phyloP scores from a whole-genome alignment of 2,797 vertebrate genomes.

The Hippopotamyrus pictus region DNA sequence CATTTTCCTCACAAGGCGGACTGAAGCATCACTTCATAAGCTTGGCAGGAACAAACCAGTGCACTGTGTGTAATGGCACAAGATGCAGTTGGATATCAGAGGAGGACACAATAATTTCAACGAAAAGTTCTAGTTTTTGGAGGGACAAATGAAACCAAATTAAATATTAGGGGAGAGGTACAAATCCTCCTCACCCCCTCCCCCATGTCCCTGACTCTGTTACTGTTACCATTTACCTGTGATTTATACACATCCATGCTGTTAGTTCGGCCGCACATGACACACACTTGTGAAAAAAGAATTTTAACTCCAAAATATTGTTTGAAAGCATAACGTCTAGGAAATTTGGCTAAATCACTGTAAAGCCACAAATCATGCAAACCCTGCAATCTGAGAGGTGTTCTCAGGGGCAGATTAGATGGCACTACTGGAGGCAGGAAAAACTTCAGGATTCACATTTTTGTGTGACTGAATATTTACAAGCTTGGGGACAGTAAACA shows the following conservation, averaged over 20 bases:
- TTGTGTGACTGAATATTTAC: neutral
- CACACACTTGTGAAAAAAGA: neutral
- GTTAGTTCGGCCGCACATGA: neutral
- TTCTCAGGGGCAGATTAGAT: neutral
- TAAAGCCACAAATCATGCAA: neutral
- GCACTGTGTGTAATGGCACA: neutral
- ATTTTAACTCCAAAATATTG: neutral
- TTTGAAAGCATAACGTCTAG: neutral
- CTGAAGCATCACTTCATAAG: neutral
- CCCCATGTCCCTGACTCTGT: neutral
- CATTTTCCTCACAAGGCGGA: neutral
- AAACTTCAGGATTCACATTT: neutral
- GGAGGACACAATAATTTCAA: neutral
- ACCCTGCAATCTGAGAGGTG: neutral
- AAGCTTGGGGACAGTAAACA: neutral
- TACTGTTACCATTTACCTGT: neutral
- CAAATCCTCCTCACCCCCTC: neutral
- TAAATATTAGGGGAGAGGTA: neutral
- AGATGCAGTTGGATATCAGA: neutral
- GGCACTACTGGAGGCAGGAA: neutral
- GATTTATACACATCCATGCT: neutral
- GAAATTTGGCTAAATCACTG: neutral
- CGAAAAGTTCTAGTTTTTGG: neutral
- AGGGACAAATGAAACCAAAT: neutral
- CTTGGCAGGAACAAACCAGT: neutral